Conservation (phyloP, 2,888 invertebrate species). For the Hydroisotoma schaefferi region DNA sequence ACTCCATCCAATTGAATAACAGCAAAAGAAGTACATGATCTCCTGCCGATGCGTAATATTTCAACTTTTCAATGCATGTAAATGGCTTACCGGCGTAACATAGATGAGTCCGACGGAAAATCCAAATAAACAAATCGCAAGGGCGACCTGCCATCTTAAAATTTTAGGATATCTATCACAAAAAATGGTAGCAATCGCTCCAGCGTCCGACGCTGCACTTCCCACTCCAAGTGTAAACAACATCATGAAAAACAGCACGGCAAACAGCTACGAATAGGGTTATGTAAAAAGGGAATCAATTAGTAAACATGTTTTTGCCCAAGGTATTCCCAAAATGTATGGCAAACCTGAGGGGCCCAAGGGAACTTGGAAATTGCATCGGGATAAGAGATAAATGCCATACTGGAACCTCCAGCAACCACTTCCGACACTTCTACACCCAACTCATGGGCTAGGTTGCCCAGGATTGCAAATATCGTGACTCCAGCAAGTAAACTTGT, state of each 20-base stretch:
- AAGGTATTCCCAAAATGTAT: no score
- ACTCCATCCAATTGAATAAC: no score
- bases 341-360: constrained; percentile 64
- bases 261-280: constrained; percentile 55
- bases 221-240: constrained; percentile 59
- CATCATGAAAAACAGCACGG: constrained; percentile 60
- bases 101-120: constrained; percentile 49
- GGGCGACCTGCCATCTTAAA: constrained; percentile 50
- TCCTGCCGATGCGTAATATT: no score
- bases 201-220: constrained; percentile 56
- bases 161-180: constrained; percentile 55
- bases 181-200: constrained; percentile 56
- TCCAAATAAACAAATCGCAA: constrained; percentile 44
- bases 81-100: constrained; percentile 47
- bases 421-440: constrained; percentile 61
- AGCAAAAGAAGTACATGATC: no score
- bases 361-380: constrained; percentile 75
- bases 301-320: neutral
- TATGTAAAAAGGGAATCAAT: neutral
- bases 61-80: no score
- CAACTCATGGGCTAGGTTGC: constrained; percentile 68
- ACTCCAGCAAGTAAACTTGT: constrained; percentile 77
- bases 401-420: constrained; percentile 67
- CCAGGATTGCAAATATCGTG: constrained; percentile 71
- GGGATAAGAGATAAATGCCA: constrained; percentile 81